Evolutionary conservation across 2,113 vertebrate genomes (phyloP), one percentile per base, ranked within the genome.

Genomic region (Cisticola juncidis): DNA sequence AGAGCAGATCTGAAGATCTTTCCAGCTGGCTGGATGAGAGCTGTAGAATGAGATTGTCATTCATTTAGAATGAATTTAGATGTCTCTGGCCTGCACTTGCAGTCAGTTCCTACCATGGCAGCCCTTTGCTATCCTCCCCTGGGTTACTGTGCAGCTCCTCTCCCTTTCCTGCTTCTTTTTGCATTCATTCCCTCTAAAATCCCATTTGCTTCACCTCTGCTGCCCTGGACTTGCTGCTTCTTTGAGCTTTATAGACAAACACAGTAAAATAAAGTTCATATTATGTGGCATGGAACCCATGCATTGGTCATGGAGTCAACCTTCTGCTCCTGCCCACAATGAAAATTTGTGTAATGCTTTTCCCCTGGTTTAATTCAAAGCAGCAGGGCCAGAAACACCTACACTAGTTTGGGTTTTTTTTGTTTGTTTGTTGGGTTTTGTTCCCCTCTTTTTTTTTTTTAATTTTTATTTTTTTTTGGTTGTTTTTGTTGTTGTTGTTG

Each of bases 271-370:
- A 20, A 89, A 56, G 22, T 47, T 10, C 6, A 8, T 35, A 14
- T 45, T 54, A 22, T 0, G 0, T 57, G 36, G 9, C 45, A 61
- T 65, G 31, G 19, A 64, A 51, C 8, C 0, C 0, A 8, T 35
- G 60, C 56, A 87, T 81, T 62, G 36, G 65, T 84, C 15, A 2
- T 21, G 31, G 28, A 71, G 23, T 38, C 47, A 57, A 24, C 31
- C 50, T 74, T 33, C 64, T 65, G 17, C 28, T 74, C 24, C 65
- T 92, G 44, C 58, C 40, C 60, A 44, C 45, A 57, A 1, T 38
- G 17, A 58, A 65, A 70, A 87, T 62, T 45, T 56, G 25, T 66
- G n/a, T 54, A 29, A 51, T 1, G 1, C 19, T 79, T 86, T 71
- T 7, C 65, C 31, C 56, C 45, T 33, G 29, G 15, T 84, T 68